phyloP scores from a whole-genome alignment of 2,113 vertebrate species.

The Cyprinus carpio region DNA sequence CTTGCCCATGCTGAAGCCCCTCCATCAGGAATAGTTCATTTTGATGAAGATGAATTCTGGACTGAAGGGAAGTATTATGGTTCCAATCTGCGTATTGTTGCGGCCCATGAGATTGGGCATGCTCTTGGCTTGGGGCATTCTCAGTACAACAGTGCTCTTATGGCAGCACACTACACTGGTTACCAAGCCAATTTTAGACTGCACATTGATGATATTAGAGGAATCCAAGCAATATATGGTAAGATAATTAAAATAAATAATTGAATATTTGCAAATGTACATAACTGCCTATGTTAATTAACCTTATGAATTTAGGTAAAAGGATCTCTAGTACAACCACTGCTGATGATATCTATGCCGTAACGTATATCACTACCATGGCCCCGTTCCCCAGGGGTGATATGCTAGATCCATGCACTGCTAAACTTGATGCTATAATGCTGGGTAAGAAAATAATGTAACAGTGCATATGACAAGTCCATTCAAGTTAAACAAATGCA shows the following conservation, averaged over 20 bases:
- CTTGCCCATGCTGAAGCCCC: constrained; percentile 87
- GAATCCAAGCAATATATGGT: constrained; percentile 88
- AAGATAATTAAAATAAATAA: constrained; percentile 22
- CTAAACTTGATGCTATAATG: constrained; percentile 82
- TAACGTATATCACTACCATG: constrained; percentile 35
- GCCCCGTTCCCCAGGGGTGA: constrained; percentile 53
- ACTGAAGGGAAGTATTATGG: constrained; percentile 79
- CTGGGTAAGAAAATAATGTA: constrained; percentile 71
- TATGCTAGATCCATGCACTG: constrained; percentile 81
- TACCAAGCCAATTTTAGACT: constrained; percentile 80
- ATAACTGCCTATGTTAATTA: not conserved
- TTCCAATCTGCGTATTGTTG: constrained; percentile 86
- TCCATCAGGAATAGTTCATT: constrained; percentile 84
- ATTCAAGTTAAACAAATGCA: not conserved
- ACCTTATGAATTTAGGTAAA: constrained; percentile 58
- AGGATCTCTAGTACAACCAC: constrained; percentile 40
- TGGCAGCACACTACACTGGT: constrained; percentile 84
- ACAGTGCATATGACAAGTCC: not conserved
- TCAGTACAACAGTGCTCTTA: constrained; percentile 77
- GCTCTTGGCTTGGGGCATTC: constrained; percentile 88
- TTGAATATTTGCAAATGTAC: not conserved
- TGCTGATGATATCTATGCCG: constrained; percentile 24
- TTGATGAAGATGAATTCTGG: constrained; percentile 88
- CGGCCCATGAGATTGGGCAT: constrained; percentile 89
- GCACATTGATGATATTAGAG: constrained; percentile 81